Percentiles rank a stretch among this genome's conserved stretches.
These are phyloP conservation scores for Melieria omissa DNA, from an alignment of 2,888 invertebrate species.

Conservation along the genomic window DNA sequence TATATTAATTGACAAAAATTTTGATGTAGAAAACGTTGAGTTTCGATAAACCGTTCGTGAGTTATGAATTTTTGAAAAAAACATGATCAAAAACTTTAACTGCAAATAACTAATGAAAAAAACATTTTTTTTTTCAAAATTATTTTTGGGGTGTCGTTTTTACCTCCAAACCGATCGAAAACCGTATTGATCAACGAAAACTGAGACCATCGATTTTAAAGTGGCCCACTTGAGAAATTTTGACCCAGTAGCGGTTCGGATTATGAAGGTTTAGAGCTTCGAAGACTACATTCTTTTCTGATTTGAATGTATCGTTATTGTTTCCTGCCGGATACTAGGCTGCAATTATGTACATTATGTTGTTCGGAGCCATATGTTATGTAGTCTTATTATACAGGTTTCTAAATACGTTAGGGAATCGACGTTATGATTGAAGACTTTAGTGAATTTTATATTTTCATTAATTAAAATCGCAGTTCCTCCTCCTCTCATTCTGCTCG, in stretches of 20 bases:
- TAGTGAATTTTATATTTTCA: slow-evolving; percentile 12
- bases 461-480: slow-evolving; percentile 22
- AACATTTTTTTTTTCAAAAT: too few relatives aligned
- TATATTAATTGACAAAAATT: too few relatives aligned
- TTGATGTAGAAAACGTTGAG: too few relatives aligned
- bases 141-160: too few relatives aligned
- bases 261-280: slow-evolving; percentile 13
- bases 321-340: slow-evolving; percentile 19
- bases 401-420: slow-evolving; percentile 9
- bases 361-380: slow-evolving; percentile 12
- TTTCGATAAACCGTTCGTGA: too few relatives aligned
- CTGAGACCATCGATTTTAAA: too few relatives aligned
- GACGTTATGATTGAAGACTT: slow-evolving; percentile 7
- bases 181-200: too few relatives aligned
- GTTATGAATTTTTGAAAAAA: too few relatives aligned
- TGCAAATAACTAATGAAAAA: too few relatives aligned
- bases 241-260: background rate
- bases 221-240: background rate
- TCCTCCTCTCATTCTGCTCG: slow-evolving; percentile 1
- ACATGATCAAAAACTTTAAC: too few relatives aligned
- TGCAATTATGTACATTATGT: slow-evolving; percentile 13
- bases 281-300: slow-evolving; percentile 5
- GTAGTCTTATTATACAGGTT: slow-evolving; percentile 12
- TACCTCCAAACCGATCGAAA: too few relatives aligned
- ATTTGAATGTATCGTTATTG: slow-evolving; percentile 10